Evolutionary conservation across 2,797 vertebrate genomes (phyloP), one percentile per base, ranked within the genome.

Genomic region (Artibeus lituratus): DNA sequence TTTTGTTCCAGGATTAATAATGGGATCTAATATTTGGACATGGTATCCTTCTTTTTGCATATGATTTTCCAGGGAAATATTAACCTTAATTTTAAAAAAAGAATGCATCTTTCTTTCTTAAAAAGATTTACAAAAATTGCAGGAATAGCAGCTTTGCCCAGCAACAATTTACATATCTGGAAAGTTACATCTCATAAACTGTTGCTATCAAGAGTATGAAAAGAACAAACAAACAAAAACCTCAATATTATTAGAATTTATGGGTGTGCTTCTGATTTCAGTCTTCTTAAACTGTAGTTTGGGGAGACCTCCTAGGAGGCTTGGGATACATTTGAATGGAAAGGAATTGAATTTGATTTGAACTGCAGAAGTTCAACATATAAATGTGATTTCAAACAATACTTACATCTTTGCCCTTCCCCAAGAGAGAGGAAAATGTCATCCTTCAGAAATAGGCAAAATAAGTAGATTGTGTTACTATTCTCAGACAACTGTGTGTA

Each of bases 1-100:
- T 94, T 91, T 93, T 94, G 19, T 90, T 92, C 39, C 44, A 87
- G 37, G 26, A 88, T 94, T 88, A 80, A 74, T 84, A 51, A 55
- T 87, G 44, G 5, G 9, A 78, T 90, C 57, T 93, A 67, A 74
- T 12, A 67, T 87, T 86, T 82, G 29, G 87, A 76, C 35, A 65
- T 78, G 26, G 10, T 29, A 32, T 88, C 26, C 10, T 85, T 44
- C 10, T 86, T 95, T 89, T 62, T 65, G 10, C 3, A 39, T 84
- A 51, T 55, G n/a, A 93, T 94, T 96, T 96, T 78, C 29, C 49
- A 95, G 3, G 35, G 10, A 51, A 70, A 12, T 83, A 3, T 94
- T 94, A 81, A 62, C 29, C 29, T 87, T 91, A 69, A 49, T 87
- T 96, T 94, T n/a, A 47, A 49, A 70, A 70, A 78, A 94, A 29